Evolutionary conservation across 1,140 invertebrate genomes (phyloP).

Genomic region (Teleogryllus occipitalis): DNA sequence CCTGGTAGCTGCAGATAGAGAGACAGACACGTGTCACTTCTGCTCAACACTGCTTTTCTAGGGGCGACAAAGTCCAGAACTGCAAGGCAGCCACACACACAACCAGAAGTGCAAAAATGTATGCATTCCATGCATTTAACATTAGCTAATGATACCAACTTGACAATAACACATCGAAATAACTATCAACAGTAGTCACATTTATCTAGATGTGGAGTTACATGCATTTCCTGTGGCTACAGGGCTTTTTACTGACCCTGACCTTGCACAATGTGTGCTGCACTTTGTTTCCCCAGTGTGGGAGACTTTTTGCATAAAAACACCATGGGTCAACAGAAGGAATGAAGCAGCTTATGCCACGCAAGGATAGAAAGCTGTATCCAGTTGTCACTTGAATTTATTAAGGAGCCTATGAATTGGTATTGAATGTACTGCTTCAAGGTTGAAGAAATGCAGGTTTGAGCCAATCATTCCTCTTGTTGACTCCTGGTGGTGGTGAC

Average conservation of each 20-base stretch:
- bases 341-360: not conserved
- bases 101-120: not conserved
- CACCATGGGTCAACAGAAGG: conserved; percentile 3
- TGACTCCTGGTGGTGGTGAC: conserved; percentile 2
- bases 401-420: not conserved
- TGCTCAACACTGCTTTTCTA: not conserved
- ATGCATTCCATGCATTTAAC: not conserved
- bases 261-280: not conserved
- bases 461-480: conserved; percentile 3
- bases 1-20: conserved; percentile 3
- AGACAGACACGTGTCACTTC: not conserved
- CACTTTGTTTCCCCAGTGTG: not conserved
- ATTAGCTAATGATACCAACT: not conserved
- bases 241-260: not conserved
- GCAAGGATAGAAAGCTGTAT: not conserved
- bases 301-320: not conserved
- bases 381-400: not conserved
- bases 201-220: not conserved
- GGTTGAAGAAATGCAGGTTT: not conserved
- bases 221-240: not conserved
- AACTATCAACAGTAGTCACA: too few species aligned
- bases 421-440: not conserved
- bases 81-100: not conserved
- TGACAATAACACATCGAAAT: too few species aligned
- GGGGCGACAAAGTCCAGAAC: not conserved